These are phyloP conservation scores for Conger conger DNA, from an alignment of 2,113 vertebrate species.

Conservation along the genomic window DNA sequence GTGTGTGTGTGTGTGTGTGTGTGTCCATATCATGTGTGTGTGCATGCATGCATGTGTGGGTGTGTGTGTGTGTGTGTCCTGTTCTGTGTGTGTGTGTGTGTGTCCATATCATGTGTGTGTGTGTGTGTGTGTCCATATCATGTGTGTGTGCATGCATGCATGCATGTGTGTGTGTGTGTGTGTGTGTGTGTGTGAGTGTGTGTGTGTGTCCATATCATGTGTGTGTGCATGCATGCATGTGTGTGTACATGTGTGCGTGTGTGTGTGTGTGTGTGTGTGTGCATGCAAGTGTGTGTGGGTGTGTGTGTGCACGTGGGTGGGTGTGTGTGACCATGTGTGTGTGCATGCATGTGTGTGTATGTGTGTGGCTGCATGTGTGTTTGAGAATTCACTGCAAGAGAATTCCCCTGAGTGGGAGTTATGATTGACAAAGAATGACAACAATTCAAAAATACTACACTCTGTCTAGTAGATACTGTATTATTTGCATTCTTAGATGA, in stretches of 20 bases:
- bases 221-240: no score
- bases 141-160: no score
- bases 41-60: not conserved
- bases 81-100: conserved; percentile 3
- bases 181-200: not conserved
- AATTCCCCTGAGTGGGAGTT: no score
- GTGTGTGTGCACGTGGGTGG: no score
- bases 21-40: not conserved
- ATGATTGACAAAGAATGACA: no score
- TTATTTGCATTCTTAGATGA: not conserved
- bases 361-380: not conserved
- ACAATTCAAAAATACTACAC: no score
- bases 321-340: not conserved
- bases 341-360: not conserved
- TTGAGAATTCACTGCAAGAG: not conserved
- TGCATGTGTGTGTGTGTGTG: conserved; percentile 2
- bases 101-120: no score
- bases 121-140: no score
- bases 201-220: no score
- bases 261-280: not conserved
- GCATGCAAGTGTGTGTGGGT: not conserved
- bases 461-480: no score
- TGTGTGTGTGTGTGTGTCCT: not conserved
- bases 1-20: not conserved
- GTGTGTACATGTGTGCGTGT: not conserved